Base-by-base conservation (phyloP, 2,888 invertebrate genomes). In the Drosophila mulleri region DNA sequence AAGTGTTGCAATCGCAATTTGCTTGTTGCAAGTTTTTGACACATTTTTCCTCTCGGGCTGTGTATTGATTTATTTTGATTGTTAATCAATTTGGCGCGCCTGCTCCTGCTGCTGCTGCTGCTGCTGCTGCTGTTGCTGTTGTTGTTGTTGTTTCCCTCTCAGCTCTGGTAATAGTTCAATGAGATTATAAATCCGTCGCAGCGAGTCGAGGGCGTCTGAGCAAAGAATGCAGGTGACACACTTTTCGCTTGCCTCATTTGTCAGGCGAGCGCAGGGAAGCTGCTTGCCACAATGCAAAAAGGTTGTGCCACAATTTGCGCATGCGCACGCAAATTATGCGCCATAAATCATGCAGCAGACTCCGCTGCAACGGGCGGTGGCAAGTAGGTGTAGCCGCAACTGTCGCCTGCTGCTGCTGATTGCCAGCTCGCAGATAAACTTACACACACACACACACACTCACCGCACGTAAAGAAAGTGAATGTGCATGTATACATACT, bases 241-340 rank as follows among this genome's bases (percentile, higher is more conserved):
- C 75, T 87, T 87, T 88, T 67, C 52, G 42, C 29, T 18, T 37
- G 44, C 11, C 45, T 85, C 88, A 85, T 86, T 86, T 85, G 85
- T 85, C 88, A 88, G 75, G 11, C 37, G 39, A 39, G 29, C 4
- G n/a, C 80, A 88, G 86, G 88, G 77, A 72, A n/a, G n/a, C n/a
- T n/a, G n/a, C n/a, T n/a, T n/a, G n/a, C n/a, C n/a, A n/a, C 76
- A 16, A 60, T 59, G 62, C 58, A 79, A 77, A 77, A 75, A 84
- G 84, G 74, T 70, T 82, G 73, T 66, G 80, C 69, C 68, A 82
- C 89, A 87, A 86, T 88, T 86, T 82, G 80, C 86, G 86, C 86
- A 79, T 87, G 89, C 84, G 89, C 84, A 88, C 89, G 89, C 86
- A 89, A 89, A 86, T 87, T 87, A 89, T 82, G 87, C 87, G 73